Conservation (phyloP, 2,888 invertebrate species). For the Amphipoea lucens region DNA sequence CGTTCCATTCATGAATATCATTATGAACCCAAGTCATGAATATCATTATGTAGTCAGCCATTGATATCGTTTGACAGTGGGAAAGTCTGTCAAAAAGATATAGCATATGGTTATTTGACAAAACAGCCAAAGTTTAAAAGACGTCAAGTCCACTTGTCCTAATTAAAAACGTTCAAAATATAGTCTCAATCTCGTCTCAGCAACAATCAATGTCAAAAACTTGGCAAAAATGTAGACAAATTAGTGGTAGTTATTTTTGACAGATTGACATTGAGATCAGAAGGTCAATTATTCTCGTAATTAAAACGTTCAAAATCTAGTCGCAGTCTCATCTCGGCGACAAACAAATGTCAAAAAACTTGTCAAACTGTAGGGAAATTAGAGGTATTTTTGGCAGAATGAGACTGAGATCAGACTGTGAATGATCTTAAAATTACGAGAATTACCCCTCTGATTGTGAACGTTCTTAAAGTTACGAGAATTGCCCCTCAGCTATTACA, state of each 20-base stretch:
- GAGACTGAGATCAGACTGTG: background rate
- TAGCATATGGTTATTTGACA: background rate
- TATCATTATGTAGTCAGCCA: background rate
- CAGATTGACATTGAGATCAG: background rate
- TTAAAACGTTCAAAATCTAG: background rate
- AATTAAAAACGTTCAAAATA: background rate
- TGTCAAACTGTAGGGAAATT: no score
- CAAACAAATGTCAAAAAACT: no score
- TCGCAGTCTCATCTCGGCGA: no score
- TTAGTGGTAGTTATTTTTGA: background rate
- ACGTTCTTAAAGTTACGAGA: background rate
- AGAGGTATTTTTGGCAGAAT: background rate
- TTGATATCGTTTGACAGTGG: background rate
- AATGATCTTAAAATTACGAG: background rate
- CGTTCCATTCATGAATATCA: background rate
- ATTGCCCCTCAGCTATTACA: background rate
- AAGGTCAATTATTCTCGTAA: no score
- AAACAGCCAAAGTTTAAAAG: background rate
- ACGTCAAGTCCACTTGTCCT: background rate
- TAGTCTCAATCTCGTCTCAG: background rate
- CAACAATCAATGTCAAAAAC: no score
- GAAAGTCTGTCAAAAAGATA: background rate
- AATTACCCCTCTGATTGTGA: background rate
- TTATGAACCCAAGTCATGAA: background rate
- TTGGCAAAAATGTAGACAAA: no score